phyloP scores from a whole-genome alignment of 2,888 invertebrate species.

The Cyaniris semiargus region DNA sequence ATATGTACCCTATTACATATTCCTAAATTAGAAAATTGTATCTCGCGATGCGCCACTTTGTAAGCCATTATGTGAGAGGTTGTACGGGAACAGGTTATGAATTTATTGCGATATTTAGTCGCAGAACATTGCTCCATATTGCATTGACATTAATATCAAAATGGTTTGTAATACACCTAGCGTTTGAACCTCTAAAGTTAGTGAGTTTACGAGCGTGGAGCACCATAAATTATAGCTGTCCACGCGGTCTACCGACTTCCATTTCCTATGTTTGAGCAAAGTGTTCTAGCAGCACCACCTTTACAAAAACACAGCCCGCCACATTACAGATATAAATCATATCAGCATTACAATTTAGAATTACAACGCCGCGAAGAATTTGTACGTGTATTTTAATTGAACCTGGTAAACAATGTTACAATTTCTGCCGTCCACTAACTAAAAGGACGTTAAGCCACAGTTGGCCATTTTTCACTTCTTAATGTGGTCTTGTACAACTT shows the following conservation, averaged over 20 bases:
- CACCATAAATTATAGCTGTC: constrained; percentile 44
- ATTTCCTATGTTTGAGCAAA: constrained; percentile 45
- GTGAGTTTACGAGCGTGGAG: constrained; percentile 34
- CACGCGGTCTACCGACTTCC: constrained; percentile 46
- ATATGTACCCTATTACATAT: constrained; percentile 33
- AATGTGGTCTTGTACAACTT: no score
- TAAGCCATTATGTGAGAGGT: constrained; percentile 35
- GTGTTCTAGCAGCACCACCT: constrained; percentile 43
- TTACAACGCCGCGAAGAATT: constrained; percentile 15
- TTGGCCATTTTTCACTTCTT: no score
- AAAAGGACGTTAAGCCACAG: no score
- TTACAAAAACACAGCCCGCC: constrained; percentile 41
- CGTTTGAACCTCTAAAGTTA: constrained; percentile 34
- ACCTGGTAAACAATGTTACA: neutral
- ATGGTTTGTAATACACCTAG: constrained; percentile 36
- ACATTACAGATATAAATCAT: constrained; percentile 26
- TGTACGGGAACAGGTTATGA: constrained; percentile 34
- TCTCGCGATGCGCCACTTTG: constrained; percentile 35
- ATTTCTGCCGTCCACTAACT: no score
- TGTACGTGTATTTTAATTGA: constrained; percentile 9
- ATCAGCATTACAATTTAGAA: constrained; percentile 1
- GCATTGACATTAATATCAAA: constrained; percentile 38
- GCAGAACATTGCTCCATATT: constrained; percentile 38
- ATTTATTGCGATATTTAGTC: constrained; percentile 35
- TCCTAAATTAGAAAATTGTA: constrained; percentile 35